These are phyloP conservation scores for Andrena praecox DNA, from an alignment of 2,888 invertebrate genomes.

Conservation along the genomic window DNA sequence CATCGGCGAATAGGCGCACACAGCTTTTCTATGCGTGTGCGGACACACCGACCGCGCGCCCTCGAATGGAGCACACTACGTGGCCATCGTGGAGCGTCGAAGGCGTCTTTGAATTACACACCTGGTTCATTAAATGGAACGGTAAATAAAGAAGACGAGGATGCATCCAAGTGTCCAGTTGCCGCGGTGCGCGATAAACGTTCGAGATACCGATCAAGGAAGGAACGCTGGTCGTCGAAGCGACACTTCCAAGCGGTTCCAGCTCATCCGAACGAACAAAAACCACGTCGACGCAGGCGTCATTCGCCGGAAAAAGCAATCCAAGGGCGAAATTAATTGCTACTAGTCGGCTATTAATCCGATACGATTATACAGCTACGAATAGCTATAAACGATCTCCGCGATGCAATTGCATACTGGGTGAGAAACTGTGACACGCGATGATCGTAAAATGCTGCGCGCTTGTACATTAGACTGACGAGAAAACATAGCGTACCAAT, in stretches of 20 bases:
- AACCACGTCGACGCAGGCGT: neutral
- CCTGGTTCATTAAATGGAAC: slow-evolving; percentile 26
- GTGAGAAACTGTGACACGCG: slow-evolving; percentile 6
- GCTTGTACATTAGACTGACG: neutral
- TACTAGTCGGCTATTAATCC: neutral
- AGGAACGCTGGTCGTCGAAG: neutral
- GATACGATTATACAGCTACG: neutral
- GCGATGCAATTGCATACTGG: neutral
- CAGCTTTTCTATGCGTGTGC: slow-evolving; percentile 57
- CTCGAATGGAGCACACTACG: slow-evolving; percentile 45
- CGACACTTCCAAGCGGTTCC: neutral
- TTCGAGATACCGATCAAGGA: neutral
- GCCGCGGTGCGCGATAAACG: slow-evolving; percentile 12
- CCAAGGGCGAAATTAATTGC: neutral
- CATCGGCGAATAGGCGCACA: slow-evolving; percentile 63
- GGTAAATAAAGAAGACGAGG: slow-evolving; percentile 28
- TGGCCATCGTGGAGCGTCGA: neutral
- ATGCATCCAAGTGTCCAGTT: slow-evolving; percentile 11
- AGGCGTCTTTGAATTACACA: slow-evolving; percentile 36
- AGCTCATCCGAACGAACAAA: neutral
- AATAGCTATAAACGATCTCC: neutral
- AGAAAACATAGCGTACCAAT: neutral
- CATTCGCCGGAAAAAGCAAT: too few relatives aligned
- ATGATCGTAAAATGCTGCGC: slow-evolving; percentile 6
- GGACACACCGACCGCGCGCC: slow-evolving; percentile 38